Evolutionary conservation across 2,113 vertebrate species (phyloP), one percentile per base, ranked within the genome.

Genomic region (Atractosteus spatula): DNA sequence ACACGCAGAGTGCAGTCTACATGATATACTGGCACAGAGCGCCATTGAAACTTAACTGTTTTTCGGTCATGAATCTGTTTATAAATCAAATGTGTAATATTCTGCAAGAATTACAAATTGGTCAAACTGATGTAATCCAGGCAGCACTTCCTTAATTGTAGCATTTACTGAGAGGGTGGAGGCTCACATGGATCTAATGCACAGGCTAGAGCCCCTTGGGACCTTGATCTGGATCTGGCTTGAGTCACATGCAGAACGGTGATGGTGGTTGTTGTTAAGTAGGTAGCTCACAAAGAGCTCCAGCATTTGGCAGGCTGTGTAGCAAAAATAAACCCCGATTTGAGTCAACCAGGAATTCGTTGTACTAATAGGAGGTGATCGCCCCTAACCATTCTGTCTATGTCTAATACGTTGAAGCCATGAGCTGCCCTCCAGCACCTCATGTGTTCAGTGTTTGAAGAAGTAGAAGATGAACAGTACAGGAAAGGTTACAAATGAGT

Each of bases 121-220:
- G 70, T 80, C 61, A 54, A 8, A 72, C 82, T 89, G 89, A 90
- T 79, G 75, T 77, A 82, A 85, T 78, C 81, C 86, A 89, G 88
- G 82, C 86, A 79, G 73, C 78, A 78, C 78, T 83, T 81, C 70
- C 80, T 77, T 90, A 87, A 91, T 87, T 89, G 83, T 83, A 78
- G 72, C 80, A 77, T 82, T 88, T 84, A 78, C 71, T 80, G 41
- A 68, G 77, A 83, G 75, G 80, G 80, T 79, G 79, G 81, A 74
- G 78, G 84, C 76, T 83, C 77, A 62, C 73, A 81, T 65, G 76
- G 81, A 85, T 80, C 72, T 59, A 72, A 69, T 72, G 74, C 78
- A 65, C 62, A 45, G 74, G 63, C 55, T 57, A 62, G 73, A 74
- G n/a, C 55, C 77, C 74, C 79, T 64, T 71, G 73, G 77, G 77